Evolutionary conservation across 2,113 vertebrate species (phyloP), one percentile per base, ranked within the genome.

Genomic region (Oreochromis aureus): DNA sequence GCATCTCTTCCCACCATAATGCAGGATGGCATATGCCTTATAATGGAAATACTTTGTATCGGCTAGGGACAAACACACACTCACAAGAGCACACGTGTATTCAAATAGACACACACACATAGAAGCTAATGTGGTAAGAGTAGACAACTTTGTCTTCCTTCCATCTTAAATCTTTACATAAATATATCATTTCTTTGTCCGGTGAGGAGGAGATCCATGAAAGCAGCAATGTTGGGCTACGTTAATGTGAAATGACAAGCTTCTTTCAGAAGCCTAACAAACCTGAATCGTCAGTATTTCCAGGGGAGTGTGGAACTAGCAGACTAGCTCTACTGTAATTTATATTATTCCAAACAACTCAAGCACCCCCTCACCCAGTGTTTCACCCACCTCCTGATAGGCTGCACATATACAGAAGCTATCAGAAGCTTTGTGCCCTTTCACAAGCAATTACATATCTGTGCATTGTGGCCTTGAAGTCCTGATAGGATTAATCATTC

Each of bases 191-290:
- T 92, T 81, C 87, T 87, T 27, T 83, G 87, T 92, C 90, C 85
- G 19, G 89, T 55, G 86, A 91, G 71, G 86, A 88, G 80, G 69
- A 85, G 88, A 92, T 90, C 86, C 89, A 93, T 89, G 88, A 92
- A 92, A 93, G 91, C 79, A 87, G 85, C 85, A 63, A 89, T 89
- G 84, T 59, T 84, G 71, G 51, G 92, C 87, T 86, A 48, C 89
- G 90, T 92, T 95, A 93, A 95, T 92, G 88, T 91, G 89, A 93
- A 94, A 94, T 90, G 95, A 95, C 93, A 94, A 86, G 90, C 84
- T 95, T 91, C 90, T 39, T 83, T 90, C 71, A 87, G 86, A 89
- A 86, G 55, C 53, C 85, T 83, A 92, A 94, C 89, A 88, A 94
- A 86, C 63, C 63, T 61, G 79, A 88, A 91, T 61, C 73, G 36